Evolutionary conservation across 2,888 invertebrate genomes (phyloP), one percentile per base, ranked within the genome.

Genomic region (Eulithis testata): DNA sequence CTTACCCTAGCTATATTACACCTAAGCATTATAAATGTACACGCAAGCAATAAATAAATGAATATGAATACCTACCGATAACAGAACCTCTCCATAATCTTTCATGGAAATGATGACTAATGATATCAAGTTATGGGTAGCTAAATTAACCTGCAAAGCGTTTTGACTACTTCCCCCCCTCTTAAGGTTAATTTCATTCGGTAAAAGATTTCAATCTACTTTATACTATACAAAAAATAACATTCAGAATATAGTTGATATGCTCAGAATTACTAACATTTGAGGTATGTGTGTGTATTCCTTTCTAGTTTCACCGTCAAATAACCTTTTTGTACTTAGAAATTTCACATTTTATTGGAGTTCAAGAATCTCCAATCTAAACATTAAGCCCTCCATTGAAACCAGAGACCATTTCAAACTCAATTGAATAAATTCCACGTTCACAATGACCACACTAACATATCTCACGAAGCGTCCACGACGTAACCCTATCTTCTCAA

Each of bases 401-500:
- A 64, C 37, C 55, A 64, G 40, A 65, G 11, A 65, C 37, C 51
- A 63, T 66, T 66, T 63, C 59, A 52, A 66, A 59, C 59, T 60
- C 64, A 64, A 66, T 71, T 65, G 60, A 66, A 66, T 68, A 63
- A 54, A 66, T 61, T 63, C 63, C 60, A 57, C 47, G 60, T 72
- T 69, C 72, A 70, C 63, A 73, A 68, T 69, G 76, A 70, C 74
- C 78, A 80, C 80, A 78, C 77, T 77, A 79, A 78, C 78, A 78
- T 79, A 75, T 78, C 68, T 67, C 58, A 57, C 65, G 9, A 52
- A 51, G 37, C 43, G 59, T 79, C 82, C 82, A 78, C 82, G 79
- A 82, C 77, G 70, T 73, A 79, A 78, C 83, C 79, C 80, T 88
- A 93, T 93, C 93, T 69, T 53, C 77, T 80, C 92, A 91, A 91